A percentile compares a stretch with the other conserved stretches of the same genome.
phyloP scores from a whole-genome alignment of 2,797 vertebrate genomes.

The Phrynocephalus guinanensis region DNA sequence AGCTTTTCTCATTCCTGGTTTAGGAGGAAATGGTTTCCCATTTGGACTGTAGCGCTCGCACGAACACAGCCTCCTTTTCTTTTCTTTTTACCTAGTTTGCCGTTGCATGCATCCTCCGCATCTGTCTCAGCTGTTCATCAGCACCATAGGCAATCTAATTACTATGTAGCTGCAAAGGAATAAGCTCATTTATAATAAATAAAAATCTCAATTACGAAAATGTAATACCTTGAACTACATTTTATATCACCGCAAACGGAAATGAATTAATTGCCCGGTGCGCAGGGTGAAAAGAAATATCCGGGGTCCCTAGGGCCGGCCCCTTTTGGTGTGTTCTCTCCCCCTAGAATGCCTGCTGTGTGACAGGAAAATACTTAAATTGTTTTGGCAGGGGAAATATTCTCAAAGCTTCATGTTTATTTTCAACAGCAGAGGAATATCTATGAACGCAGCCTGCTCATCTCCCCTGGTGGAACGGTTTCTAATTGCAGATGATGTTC shows the following conservation, averaged over 20 bases:
- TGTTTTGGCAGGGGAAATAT: conserved; percentile 78
- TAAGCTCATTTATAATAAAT: conserved; percentile 79
- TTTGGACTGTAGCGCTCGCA: conserved; percentile 3
- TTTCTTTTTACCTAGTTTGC: conserved; percentile 30
- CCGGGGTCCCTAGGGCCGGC: conserved; percentile 58
- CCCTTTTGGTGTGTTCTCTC: conserved; percentile 44
- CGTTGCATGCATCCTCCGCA: conserved; percentile 57
- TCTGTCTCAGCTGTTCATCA: conserved; percentile 78
- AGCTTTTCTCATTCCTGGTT: conserved; percentile 15
- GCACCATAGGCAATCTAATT: conserved; percentile 80
- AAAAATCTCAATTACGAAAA: conserved; percentile 75
- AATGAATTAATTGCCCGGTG: conserved; percentile 81
- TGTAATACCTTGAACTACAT: conserved; percentile 77
- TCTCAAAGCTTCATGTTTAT: conserved; percentile 79
- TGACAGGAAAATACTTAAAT: conserved; percentile 77
- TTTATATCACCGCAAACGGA: conserved; percentile 70
- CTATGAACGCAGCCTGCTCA: conserved; percentile 77
- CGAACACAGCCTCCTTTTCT: conserved; percentile 36
- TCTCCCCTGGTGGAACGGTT: conserved; percentile 79
- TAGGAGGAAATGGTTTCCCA: conserved; percentile 25
- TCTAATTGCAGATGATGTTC: conserved; percentile 72
- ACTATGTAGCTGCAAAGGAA: conserved; percentile 77
- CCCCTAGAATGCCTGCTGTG: conserved; percentile 61
- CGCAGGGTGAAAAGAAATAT: conserved; percentile 49
- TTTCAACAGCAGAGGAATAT: conserved; percentile 78